Base-by-base conservation (phyloP, 2,888 invertebrate species). In the Blomia tropicalis region DNA sequence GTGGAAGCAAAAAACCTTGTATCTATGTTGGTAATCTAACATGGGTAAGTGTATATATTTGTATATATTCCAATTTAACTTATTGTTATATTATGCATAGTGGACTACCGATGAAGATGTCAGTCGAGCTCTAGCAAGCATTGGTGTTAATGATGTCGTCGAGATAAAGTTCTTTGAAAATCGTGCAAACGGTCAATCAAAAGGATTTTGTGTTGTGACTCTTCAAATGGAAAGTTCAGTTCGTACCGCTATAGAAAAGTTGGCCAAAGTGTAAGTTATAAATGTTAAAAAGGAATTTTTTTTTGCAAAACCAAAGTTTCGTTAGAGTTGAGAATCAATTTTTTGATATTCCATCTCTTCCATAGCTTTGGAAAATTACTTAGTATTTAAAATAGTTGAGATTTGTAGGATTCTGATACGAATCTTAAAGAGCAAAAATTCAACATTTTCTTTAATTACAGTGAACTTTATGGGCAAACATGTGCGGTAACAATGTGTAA, bases 141-240 rank as follows among this genome's bases (percentile, higher is more conserved):
- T 89, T 69, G 95, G 95, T 56, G 87, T 95, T 4, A 81, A 80
- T 62, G 96, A 98, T 77, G 85, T 98, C 72, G 81, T 92, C 71
- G 98, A 99, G 74, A 92, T 98, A 41, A 96, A 96, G 77, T 99
- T 98, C 77, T 95, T 95, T 77, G 98, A 98, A 77, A 98, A 98
- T 78, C 82, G 96, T 71, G 87, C 92, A 36, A 96, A 96, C 78
- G 96, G 96, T 29, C 95, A 95, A 75, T 93, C 92, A 0, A 96
- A 96, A 78, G 92, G 98, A 31, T 98, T 95, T 77, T 96, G 95
- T 73, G 86, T 95, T 58, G 84, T 96, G 69, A 87, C 91, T 1
- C 79, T 98, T 68, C 91, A 88, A 19, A 92, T 93, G 0, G 95
- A 96, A 71, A 80, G 82, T 67, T 92, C 93, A 69, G 82, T 90